Base-by-base conservation (phyloP, 1,140 invertebrate genomes). In the Drosophila miranda region DNA sequence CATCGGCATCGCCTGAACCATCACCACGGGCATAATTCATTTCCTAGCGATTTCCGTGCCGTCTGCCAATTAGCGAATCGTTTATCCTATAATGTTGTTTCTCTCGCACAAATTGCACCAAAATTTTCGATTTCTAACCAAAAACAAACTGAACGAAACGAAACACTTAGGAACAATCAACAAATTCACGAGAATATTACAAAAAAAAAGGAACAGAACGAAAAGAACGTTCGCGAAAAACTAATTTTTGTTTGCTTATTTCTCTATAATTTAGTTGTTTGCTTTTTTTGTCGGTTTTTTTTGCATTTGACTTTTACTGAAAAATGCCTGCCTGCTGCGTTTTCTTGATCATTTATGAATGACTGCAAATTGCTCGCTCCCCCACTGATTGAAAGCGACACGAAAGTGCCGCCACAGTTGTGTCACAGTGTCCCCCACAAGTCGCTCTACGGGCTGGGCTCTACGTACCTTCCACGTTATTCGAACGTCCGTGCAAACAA, bases 291-390 rank as follows among this genome's bases (percentile, higher is more conserved):
- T 80, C 55, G 45, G 58, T 64, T 77, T 77, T 57, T 41, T 76
- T 71, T 69, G 63, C 77, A 63, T 69, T 67, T 78, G 59, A 62
- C 60, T 72, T 80, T 75, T 70, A 62, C 23, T 56, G 68, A 54
- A 64, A 77, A 76, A 52, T 56, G 51, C 56, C 57, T 62, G 75
- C 78, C 78, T 68, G 72, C 80, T 80, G 72, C 71, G 80, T 75
- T 83, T 84, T 79, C 71, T 63, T 84, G 55, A 83, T 83, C 76
- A 83, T 83, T 83, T 83, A 80, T 86, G 80, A 83, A 84, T 84
- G 81, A 83, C 59, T 76, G 76, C 59, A 83, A 83, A 83, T 86
- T 80, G 80, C 62, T 69, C 49, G 62, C 23, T 26, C 52, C 60
- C 67, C 28, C 60, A 52, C 71, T 80, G 80, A 84, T 86, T 84